Base-by-base conservation (phyloP, 1,140 invertebrate genomes). In the Pogonus chalceus region DNA sequence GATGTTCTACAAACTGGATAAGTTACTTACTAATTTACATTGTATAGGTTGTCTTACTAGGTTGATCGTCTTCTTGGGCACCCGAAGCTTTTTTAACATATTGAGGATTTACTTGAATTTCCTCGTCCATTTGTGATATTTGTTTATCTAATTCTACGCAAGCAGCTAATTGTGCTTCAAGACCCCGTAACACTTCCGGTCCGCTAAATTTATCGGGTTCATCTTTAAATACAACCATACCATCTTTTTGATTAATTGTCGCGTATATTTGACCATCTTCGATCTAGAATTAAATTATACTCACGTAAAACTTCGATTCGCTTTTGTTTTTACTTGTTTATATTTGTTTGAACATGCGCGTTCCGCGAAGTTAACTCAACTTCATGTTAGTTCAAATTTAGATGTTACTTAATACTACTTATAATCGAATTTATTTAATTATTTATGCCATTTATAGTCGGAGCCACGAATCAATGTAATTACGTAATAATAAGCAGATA, bases 231-330 rank as follows among this genome's bases (percentile, higher is more conserved):
- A 92, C 77, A 14, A 98, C 94, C 94, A 97, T 98, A 10, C 94
- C 94, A 75, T 97, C 94, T 72, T 93, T 94, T 73, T 97, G 92
- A 76, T 97, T 96, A 51, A 98, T 97, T 57, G 88, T 90, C 0
- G 94, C 95, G 78, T 88, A 96, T 59, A 98, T 97, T 76, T 97
- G 92, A 50, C 90, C 88, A 73, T 96, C 91, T 76, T 96, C 91
- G 62, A 98, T 98, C 93, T 96, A 64, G 48, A 71, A 60, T 39
- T 49, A 39, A 49, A n/a, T 31, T 18, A 60, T 43, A 46, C 14
- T 31, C 26, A 31, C n/a, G n/a, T n/a, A n/a, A n/a, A n/a, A n/a
- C n/a, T n/a, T n/a, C n/a, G n/a, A n/a, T n/a, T n/a, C n/a, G n/a
- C n/a, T n/a, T n/a, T n/a, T n/a, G n/a, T n/a, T n/a, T n/a, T n/a